Percentiles rank a stretch among this genome's conserved stretches.
Conservation (phyloP, 2,888 invertebrate species). For the Agrotis ipsilon region DNA sequence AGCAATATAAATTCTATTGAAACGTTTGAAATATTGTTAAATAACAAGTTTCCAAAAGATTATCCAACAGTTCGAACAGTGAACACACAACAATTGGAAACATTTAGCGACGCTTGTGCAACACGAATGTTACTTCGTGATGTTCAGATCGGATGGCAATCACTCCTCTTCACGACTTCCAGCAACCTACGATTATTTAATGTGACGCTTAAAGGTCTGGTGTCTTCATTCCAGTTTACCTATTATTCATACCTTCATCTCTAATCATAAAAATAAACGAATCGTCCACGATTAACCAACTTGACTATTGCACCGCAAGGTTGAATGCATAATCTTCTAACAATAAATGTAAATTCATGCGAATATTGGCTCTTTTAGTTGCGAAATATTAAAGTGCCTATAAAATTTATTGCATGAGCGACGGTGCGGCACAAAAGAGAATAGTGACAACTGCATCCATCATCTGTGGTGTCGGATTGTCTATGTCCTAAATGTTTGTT, state of each 20-base stretch:
- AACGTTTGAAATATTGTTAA: conserved; percentile 46
- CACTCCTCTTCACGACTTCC: conserved; percentile 84
- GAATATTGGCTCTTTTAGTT: conserved; percentile 61
- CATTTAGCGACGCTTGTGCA: conserved; percentile 83
- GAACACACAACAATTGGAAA: conserved; percentile 77
- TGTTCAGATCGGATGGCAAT: conserved; percentile 84
- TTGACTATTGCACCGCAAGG: conserved; percentile 60
- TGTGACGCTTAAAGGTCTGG: conserved; percentile 76
- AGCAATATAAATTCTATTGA: conserved; percentile 51
- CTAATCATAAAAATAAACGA: conserved; percentile 70
- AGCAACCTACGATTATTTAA: conserved; percentile 77
- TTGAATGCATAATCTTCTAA: conserved; percentile 52
- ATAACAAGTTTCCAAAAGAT: conserved; percentile 55
- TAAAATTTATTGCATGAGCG: conserved; percentile 62
- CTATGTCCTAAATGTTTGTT: conserved; percentile 56
- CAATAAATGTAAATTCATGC: conserved; percentile 63
- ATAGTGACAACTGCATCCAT: conserved; percentile 58
- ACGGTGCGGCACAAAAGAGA: conserved; percentile 41
- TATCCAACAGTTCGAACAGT: conserved; percentile 47
- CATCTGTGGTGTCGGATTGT: conserved; percentile 44
- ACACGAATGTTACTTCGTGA: conserved; percentile 78
- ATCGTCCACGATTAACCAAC: conserved; percentile 64
- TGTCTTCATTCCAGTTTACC: conserved; percentile 66
- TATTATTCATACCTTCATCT: conserved; percentile 60
- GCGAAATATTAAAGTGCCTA: conserved; percentile 58